phyloP scores from a whole-genome alignment of 2,797 vertebrate genomes.

The Sebastes matsubarae region DNA sequence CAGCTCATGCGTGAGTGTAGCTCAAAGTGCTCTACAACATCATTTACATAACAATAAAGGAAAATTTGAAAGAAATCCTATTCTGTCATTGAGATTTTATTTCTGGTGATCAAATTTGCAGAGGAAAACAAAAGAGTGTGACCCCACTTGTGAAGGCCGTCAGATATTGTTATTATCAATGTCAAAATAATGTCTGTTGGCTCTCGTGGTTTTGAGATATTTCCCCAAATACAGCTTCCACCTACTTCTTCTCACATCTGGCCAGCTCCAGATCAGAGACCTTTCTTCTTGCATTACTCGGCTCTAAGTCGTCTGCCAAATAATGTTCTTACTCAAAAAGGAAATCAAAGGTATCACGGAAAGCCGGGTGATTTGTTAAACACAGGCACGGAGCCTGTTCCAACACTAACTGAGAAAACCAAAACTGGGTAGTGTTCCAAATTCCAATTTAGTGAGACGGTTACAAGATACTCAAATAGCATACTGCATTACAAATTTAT shows the following conservation, averaged over 20 bases:
- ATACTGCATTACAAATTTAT: not conserved
- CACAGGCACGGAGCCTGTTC: not conserved
- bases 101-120: not conserved
- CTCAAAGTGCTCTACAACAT: not conserved
- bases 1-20: not conserved
- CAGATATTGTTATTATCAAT: not conserved
- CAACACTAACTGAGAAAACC: constrained; percentile 2
- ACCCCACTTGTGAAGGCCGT: not conserved
- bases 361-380: constrained; percentile 5
- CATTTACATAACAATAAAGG: not conserved
- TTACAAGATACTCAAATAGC: not conserved
- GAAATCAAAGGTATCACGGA: constrained; percentile 10
- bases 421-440: not conserved
- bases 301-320: not conserved
- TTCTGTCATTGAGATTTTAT: not conserved
- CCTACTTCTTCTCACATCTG: not conserved
- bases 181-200: not conserved
- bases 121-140: not conserved
- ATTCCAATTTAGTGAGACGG: constrained; percentile 8
- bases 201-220: not conserved
- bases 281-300: not conserved
- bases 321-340: constrained; percentile 6
- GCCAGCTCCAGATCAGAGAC: not conserved
- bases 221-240: not conserved
- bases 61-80: not conserved